A percentile compares a stretch with the other conserved stretches of the same genome.
phyloP scores from a whole-genome alignment of 2,113 vertebrate genomes.

The Cercocebus atys region DNA sequence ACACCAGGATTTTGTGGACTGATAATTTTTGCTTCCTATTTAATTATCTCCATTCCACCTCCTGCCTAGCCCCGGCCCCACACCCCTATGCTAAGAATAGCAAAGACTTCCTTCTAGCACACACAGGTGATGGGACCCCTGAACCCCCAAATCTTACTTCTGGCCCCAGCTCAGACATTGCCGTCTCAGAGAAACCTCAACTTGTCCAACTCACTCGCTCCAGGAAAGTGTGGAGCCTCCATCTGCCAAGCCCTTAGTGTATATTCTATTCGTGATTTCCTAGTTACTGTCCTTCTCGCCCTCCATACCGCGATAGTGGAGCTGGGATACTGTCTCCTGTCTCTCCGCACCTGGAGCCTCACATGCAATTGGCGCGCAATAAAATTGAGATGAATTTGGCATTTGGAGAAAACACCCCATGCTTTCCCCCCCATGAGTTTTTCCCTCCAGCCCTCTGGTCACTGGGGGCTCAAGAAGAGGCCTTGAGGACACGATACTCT shows the following conservation, averaged over 20 bases:
- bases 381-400: neutral
- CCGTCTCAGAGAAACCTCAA: neutral
- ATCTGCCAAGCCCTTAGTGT: neutral
- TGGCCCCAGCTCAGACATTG: neutral
- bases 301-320: neutral
- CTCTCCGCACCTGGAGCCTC: neutral
- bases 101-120: neutral
- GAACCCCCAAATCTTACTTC: neutral
- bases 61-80: neutral
- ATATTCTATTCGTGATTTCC: neutral
- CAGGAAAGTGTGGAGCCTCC: neutral
- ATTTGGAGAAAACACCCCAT: neutral
- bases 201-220: neutral
- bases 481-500: neutral
- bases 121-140: neutral
- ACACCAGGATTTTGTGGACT: neutral
- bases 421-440: neutral
- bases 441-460: neutral
- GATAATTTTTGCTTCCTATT: neutral
- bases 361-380: neutral
- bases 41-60: neutral
- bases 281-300: neutral
- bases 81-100: neutral
- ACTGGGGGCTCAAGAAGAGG: neutral
- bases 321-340: neutral